Conservation (phyloP, 2,797 vertebrate species). For the Taeniopygia guttata region DNA sequence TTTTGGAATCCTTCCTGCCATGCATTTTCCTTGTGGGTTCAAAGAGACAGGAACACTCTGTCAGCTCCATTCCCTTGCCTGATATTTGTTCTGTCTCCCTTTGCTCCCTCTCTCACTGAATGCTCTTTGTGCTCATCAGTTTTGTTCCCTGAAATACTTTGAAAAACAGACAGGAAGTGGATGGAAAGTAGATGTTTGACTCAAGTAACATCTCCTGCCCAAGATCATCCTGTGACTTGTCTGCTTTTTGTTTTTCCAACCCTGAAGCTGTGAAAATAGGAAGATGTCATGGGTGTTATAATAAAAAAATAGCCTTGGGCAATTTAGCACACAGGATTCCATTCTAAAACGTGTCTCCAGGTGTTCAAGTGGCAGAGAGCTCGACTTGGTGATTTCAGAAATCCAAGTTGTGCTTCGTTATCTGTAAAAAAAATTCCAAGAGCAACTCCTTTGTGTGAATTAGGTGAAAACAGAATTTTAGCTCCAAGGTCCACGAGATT, state of each 20-base stretch:
- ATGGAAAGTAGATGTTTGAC: neutral
- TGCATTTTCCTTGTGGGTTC: neutral
- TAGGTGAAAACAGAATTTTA: neutral
- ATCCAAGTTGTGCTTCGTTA: neutral
- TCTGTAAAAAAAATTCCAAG: neutral
- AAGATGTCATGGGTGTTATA: neutral
- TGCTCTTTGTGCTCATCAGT: slow-evolving; percentile 14
- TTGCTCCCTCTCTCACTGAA: neutral
- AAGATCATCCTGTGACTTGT: neutral
- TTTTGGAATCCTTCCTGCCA: slow-evolving; percentile 36
- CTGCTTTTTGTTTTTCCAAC: neutral
- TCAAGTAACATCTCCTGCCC: slow-evolving; percentile 29
- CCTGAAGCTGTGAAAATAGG: neutral
- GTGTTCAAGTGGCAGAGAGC: neutral
- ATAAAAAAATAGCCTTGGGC: neutral
- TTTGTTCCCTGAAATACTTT: slow-evolving; percentile 15
- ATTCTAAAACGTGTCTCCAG: neutral
- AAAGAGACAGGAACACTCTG: neutral
- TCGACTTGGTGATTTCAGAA: neutral
- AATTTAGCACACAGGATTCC: neutral
- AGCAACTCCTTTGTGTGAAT: neutral
- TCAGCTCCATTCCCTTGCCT: neutral
- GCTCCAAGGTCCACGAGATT: neutral
- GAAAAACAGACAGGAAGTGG: slow-evolving; percentile 13
- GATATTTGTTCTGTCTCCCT: neutral